Conservation (phyloP, 2,888 invertebrate species). For the Perdita meconis region DNA sequence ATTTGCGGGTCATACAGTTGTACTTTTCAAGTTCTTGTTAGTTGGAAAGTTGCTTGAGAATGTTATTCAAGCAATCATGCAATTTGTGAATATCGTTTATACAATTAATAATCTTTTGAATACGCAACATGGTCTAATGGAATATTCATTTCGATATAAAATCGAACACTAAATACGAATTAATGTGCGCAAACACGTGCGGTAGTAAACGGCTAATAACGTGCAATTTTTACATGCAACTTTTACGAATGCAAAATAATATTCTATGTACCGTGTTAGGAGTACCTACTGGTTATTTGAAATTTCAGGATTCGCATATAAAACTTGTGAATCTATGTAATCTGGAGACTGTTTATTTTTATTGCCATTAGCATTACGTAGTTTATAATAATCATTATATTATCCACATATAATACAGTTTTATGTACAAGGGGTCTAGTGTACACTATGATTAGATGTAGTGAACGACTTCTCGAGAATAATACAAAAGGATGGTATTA, state of each 20-base stretch:
- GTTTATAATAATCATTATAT: constrained; percentile 80
- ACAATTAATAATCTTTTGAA: background rate
- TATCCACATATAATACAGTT: constrained; percentile 84
- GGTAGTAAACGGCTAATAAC: background rate
- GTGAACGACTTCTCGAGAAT: constrained; percentile 69
- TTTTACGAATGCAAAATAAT: background rate
- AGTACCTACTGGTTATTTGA: constrained; percentile 52
- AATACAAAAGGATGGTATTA: constrained; percentile 65
- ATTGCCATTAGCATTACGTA: constrained; percentile 80
- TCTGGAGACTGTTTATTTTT: constrained; percentile 80
- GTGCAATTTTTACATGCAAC: background rate
- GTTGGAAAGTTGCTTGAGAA: background rate
- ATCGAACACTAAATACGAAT: background rate
- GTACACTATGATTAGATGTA: constrained; percentile 78
- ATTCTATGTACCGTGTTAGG: constrained; percentile 18
- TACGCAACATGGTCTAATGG: background rate
- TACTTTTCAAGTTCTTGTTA: background rate
- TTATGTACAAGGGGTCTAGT: constrained; percentile 81
- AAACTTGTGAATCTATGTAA: constrained; percentile 69
- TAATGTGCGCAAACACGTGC: constrained; percentile 2
- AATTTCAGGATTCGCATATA: constrained; percentile 53
- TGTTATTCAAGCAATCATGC: background rate
- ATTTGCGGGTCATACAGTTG: constrained; percentile 7
- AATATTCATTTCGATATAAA: constrained; percentile 6
- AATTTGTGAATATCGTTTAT: background rate